phyloP scores from a whole-genome alignment of 2,888 invertebrate genomes.

The Diarsia dahlii region DNA sequence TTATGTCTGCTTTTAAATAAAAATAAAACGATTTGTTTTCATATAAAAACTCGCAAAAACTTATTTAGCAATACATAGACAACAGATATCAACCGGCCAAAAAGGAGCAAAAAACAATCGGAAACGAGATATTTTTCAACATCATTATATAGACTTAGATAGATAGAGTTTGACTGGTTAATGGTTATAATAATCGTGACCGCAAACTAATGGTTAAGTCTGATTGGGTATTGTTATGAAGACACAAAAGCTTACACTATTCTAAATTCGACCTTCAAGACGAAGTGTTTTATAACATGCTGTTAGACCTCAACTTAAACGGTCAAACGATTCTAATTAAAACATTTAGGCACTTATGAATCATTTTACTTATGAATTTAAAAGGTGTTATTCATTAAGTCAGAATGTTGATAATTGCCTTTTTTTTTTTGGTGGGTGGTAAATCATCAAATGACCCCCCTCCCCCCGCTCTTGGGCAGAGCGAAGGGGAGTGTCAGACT shows the following conservation, averaged over 20 bases:
- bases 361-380: not conserved
- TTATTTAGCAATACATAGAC: slow-evolving; percentile 10
- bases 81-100: not conserved
- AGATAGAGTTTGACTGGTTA: slow-evolving; percentile 15
- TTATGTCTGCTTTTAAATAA: not conserved
- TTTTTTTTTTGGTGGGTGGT: too few relatives aligned
- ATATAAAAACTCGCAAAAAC: slow-evolving; percentile 19
- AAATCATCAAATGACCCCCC: too few relatives aligned
- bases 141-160: slow-evolving; percentile 36
- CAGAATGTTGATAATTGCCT: not conserved
- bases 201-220: slow-evolving; percentile 31
- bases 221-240: slow-evolving; percentile 52
- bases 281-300: slow-evolving; percentile 15
- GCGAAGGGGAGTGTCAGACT: too few relatives aligned
- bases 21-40: not conserved
- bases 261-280: slow-evolving; percentile 13
- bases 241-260: slow-evolving; percentile 26
- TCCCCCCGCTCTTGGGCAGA: too few relatives aligned
- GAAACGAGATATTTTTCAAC: slow-evolving; percentile 28
- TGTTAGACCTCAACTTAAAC: not conserved
- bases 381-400: not conserved
- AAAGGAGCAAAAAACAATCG: slow-evolving; percentile 29
- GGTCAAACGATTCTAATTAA: slow-evolving; percentile 5
- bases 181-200: slow-evolving; percentile 50
- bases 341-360: not conserved